A percentile compares a stretch with the other conserved stretches of the same genome.
These are phyloP conservation scores for Fragum fragum DNA, from an alignment of 2,888 invertebrate genomes.

Conservation along the genomic window DNA sequence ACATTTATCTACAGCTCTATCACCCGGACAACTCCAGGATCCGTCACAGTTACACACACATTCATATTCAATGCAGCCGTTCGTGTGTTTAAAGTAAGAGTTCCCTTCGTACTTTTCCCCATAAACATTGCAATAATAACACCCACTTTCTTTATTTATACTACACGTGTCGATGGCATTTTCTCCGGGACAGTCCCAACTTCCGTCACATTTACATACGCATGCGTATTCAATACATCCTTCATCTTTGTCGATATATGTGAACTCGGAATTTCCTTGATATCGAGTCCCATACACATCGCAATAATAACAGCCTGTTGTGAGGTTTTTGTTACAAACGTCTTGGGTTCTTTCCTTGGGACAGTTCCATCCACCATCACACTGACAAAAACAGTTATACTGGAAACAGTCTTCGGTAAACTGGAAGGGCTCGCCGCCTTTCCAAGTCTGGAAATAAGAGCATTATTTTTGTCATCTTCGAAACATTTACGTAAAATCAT, in stretches of 20 bases:
- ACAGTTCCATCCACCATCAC: constrained; percentile 76
- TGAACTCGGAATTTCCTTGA: constrained; percentile 74
- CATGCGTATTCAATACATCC: constrained; percentile 78
- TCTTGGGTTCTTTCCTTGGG: constrained; percentile 62
- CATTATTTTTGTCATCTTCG: no score
- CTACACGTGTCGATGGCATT: constrained; percentile 72
- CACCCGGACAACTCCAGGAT: constrained; percentile 69
- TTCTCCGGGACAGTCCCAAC: constrained; percentile 77
- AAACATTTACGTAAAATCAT: no score
- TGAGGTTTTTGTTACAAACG: constrained; percentile 68
- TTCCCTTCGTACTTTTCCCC: constrained; percentile 71
- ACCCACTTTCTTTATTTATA: constrained; percentile 63
- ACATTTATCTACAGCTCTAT: constrained; percentile 72
- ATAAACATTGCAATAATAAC: constrained; percentile 67
- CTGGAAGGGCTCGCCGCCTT: constrained; percentile 67
- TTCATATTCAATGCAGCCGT: constrained; percentile 70
- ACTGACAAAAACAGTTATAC: constrained; percentile 76
- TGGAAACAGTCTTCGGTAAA: constrained; percentile 71
- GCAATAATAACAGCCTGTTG: constrained; percentile 72
- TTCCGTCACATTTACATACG: constrained; percentile 79
- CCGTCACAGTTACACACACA: constrained; percentile 74
- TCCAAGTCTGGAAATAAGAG: constrained; percentile 31
- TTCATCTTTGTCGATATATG: constrained; percentile 55
- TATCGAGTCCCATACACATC: constrained; percentile 65
- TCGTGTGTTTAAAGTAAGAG: constrained; percentile 70